Conservation (phyloP, 2,797 vertebrate genomes). For the Pangasius mekongensis region DNA sequence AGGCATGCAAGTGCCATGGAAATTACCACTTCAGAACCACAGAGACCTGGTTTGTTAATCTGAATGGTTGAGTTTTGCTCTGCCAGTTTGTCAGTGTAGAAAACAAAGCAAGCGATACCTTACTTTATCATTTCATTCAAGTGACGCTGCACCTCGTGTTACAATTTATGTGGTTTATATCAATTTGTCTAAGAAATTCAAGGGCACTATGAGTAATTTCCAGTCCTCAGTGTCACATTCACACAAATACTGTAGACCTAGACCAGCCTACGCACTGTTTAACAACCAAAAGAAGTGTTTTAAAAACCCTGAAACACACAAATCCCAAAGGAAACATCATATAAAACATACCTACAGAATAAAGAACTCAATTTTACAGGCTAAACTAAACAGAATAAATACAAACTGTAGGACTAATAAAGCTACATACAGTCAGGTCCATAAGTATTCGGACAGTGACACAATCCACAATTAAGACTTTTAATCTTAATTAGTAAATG, state of each 20-base stretch:
- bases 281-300: not conserved
- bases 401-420: not conserved
- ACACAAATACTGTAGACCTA: not conserved
- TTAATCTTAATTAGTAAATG: too few relatives aligned
- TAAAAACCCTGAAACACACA: not conserved
- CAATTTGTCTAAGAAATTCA: conserved; percentile 8
- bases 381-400: not conserved
- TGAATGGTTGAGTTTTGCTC: not conserved
- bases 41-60: conserved; percentile 9
- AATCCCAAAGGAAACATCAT: not conserved
- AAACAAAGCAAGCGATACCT: not conserved
- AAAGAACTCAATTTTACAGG: not conserved
- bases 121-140: not conserved
- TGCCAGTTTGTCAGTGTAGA: not conserved
- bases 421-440: not conserved
- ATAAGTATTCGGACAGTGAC: too few relatives aligned
- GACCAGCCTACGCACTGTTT: not conserved
- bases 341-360: not conserved
- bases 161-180: conserved; percentile 9
- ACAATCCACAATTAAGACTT: too few relatives aligned
- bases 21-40: conserved; percentile 20
- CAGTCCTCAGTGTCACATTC: not conserved
- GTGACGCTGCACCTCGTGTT: not conserved
- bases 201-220: not conserved
- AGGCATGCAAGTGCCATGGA: conserved; percentile 33